Evolutionary conservation across 2,888 invertebrate genomes (phyloP).

Genomic region (Paralinhomoeus sp.): DNA sequence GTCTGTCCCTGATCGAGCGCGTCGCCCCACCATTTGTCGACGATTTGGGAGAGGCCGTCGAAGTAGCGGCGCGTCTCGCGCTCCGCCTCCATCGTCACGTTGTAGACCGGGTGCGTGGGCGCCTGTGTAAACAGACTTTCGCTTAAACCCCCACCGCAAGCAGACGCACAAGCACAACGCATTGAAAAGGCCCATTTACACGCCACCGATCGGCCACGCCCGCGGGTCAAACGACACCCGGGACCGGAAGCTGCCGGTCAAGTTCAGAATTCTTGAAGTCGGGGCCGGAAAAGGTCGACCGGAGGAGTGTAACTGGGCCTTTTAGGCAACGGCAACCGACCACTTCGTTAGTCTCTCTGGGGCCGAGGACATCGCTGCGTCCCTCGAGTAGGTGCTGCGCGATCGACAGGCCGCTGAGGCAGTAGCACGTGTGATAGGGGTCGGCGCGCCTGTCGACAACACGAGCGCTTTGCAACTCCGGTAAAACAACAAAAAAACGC

Average conservation of each 20-base stretch:
- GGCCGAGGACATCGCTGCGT: constrained; percentile 11
- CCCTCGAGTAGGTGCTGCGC: constrained; percentile 44
- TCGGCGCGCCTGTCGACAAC: constrained; percentile 45
- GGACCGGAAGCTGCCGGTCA: no score
- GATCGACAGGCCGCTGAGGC: constrained; percentile 72
- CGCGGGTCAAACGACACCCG: no score
- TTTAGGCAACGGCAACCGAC: constrained; percentile 6
- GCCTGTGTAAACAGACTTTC: constrained; percentile 6
- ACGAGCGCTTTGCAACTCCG: background rate
- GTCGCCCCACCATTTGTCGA: no score
- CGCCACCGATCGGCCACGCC: no score
- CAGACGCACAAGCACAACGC: no score
- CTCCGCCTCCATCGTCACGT: constrained; percentile 9
- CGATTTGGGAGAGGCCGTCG: no score
- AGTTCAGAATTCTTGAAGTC: no score
- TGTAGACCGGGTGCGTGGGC: constrained; percentile 13
- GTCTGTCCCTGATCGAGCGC: no score
- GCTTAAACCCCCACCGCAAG: no score
- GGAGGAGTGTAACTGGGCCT: background rate
- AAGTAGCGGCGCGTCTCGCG: constrained; percentile 7
- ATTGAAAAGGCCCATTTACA: no score
- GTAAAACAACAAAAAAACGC: no score
- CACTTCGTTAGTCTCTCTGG: constrained; percentile 7
- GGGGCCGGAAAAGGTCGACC: no score
- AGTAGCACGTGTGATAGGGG: constrained; percentile 90